A percentile compares a stretch with the other conserved stretches of the same genome.
These are phyloP conservation scores for Borostomias antarcticus DNA, from an alignment of 2,797 vertebrate genomes.

Conservation along the genomic window DNA sequence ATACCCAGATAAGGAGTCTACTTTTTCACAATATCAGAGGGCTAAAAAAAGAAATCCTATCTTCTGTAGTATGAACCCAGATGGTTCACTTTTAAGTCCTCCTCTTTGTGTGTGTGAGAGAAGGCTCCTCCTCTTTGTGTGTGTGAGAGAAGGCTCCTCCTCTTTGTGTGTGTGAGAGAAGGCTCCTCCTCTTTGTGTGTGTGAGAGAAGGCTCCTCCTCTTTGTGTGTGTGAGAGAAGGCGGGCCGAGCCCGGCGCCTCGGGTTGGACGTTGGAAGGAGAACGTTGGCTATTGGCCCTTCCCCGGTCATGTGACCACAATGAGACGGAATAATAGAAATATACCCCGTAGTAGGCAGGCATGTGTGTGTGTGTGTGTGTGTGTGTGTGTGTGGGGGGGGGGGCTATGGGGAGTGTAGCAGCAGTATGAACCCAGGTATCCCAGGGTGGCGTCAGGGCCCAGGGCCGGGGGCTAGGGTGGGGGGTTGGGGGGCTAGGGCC, in stretches of 20 bases:
- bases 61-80: too few relatives aligned
- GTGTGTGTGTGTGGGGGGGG: neutral
- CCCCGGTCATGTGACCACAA: neutral
- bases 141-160: neutral
- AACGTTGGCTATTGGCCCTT: too few relatives aligned
- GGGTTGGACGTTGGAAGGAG: too few relatives aligned
- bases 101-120: neutral
- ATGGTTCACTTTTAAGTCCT: neutral
- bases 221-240: too few relatives aligned
- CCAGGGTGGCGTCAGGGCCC: neutral
- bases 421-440: slow-evolving; percentile 39
- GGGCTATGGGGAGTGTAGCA: neutral
- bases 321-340: neutral
- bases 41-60: neutral
- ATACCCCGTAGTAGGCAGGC: too few relatives aligned
- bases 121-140: neutral
- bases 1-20: slow-evolving; percentile 30
- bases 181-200: too few relatives aligned
- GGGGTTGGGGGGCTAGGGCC: neutral
- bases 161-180: too few relatives aligned
- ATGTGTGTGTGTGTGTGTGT: neutral
- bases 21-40: neutral
- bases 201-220: too few relatives aligned
- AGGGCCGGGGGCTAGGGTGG: neutral
- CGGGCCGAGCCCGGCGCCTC: too few relatives aligned